These are phyloP conservation scores for Arvicanthis niloticus DNA, from an alignment of 2,113 vertebrate genomes.

Conservation along the genomic window DNA sequence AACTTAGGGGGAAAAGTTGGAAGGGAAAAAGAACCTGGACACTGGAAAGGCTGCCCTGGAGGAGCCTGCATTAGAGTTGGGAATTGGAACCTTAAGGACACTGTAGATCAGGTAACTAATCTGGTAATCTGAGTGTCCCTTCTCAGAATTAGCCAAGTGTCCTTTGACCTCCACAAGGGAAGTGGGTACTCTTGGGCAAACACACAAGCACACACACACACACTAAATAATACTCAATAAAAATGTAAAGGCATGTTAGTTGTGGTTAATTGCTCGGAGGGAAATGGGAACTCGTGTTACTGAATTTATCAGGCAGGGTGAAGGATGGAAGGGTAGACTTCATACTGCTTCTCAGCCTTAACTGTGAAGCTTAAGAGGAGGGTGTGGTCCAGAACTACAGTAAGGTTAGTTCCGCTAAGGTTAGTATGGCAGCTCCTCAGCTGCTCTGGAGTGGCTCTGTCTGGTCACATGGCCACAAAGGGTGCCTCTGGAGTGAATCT, in stretches of 20 bases:
- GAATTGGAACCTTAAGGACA: not conserved
- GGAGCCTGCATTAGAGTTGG: not conserved
- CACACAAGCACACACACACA: not conserved
- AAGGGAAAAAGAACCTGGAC: not conserved
- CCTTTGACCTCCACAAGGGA: not conserved
- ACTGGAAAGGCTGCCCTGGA: not conserved
- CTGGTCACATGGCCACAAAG: not conserved
- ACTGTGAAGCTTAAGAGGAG: not conserved
- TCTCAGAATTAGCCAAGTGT: not conserved
- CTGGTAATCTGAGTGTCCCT: not conserved
- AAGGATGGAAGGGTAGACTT: not conserved
- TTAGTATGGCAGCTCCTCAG: not conserved
- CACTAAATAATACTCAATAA: not conserved
- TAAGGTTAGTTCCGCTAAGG: not conserved
- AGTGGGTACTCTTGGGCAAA: not conserved
- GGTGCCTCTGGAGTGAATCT: not conserved
- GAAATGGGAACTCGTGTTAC: not conserved
- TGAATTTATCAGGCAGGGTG: not conserved
- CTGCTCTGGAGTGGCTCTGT: not conserved
- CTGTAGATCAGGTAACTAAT: not conserved
- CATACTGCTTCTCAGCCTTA: not conserved
- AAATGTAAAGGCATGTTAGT: not conserved
- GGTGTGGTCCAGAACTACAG: not conserved
- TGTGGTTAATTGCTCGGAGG: not conserved
- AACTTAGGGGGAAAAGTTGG: not conserved